phyloP scores from a whole-genome alignment of 2,113 vertebrate species.

The Hemichromis elongatus region DNA sequence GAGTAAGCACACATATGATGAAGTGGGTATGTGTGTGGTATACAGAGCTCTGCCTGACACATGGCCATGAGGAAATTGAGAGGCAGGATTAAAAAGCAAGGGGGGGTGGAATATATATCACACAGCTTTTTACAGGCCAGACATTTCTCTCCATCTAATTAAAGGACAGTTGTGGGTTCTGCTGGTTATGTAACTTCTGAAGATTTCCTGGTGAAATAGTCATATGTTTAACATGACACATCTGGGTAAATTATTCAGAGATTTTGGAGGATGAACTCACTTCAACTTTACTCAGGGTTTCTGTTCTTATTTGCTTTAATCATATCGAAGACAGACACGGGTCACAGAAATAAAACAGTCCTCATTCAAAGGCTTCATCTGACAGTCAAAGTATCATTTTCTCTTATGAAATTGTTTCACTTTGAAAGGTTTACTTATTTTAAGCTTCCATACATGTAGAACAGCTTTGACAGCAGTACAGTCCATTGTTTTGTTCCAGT shows the following conservation, averaged over 20 bases:
- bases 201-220: conserved; percentile 41
- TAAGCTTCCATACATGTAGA: background rate
- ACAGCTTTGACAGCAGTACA: background rate
- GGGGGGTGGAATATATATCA: conserved; percentile 42
- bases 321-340: background rate
- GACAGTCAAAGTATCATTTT: background rate
- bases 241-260: conserved; percentile 19
- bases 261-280: background rate
- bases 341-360: background rate
- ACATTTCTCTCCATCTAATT: conserved; percentile 43
- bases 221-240: conserved; percentile 18
- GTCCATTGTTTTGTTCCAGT: background rate
- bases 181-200: conserved; percentile 43
- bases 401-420: background rate
- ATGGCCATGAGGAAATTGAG: conserved; percentile 37
- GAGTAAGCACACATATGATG: conserved; percentile 59
- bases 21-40: conserved; percentile 48
- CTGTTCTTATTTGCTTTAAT: background rate
- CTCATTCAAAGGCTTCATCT: background rate
- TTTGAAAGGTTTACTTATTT: background rate
- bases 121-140: conserved; percentile 40
- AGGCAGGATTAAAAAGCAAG: background rate
- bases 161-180: conserved; percentile 49
- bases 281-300: background rate
- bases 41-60: conserved; percentile 52